Conservation (phyloP, 2,113 vertebrate species). For the Sigmodon hispidus region DNA sequence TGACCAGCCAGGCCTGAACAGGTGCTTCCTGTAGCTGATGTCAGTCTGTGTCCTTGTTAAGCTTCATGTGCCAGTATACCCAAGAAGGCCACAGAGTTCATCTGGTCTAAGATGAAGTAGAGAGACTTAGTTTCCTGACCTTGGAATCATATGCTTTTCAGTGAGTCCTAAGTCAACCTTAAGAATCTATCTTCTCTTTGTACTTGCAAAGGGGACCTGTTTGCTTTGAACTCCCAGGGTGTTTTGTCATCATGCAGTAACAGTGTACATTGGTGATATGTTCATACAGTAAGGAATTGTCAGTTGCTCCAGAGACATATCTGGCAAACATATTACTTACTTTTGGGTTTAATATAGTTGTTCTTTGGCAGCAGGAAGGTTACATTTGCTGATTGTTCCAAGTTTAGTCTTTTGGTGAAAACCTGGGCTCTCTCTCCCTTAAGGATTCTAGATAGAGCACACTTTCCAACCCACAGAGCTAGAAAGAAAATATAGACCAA, state of each 20-base stretch:
- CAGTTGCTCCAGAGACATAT: background rate
- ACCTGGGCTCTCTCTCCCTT: background rate
- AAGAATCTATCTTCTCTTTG: background rate
- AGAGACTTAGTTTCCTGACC: background rate
- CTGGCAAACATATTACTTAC: background rate
- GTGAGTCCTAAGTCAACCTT: background rate
- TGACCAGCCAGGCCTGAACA: background rate
- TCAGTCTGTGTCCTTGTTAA: background rate
- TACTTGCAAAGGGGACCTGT: background rate
- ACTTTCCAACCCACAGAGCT: background rate
- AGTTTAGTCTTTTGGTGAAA: slow-evolving; percentile 11
- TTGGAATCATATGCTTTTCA: background rate
- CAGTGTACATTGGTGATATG: no score
- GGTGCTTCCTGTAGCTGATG: background rate
- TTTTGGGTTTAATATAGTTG: background rate
- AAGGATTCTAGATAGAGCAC: background rate
- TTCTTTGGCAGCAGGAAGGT: background rate
- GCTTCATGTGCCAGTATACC: background rate
- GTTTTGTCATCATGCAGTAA: background rate
- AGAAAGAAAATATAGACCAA: background rate
- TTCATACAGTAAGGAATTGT: background rate
- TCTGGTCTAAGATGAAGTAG: background rate
- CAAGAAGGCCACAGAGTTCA: background rate
- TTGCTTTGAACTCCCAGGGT: background rate
- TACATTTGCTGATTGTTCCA: background rate